Base-by-base conservation (phyloP, 2,888 invertebrate species). In the Spodoptera picta region DNA sequence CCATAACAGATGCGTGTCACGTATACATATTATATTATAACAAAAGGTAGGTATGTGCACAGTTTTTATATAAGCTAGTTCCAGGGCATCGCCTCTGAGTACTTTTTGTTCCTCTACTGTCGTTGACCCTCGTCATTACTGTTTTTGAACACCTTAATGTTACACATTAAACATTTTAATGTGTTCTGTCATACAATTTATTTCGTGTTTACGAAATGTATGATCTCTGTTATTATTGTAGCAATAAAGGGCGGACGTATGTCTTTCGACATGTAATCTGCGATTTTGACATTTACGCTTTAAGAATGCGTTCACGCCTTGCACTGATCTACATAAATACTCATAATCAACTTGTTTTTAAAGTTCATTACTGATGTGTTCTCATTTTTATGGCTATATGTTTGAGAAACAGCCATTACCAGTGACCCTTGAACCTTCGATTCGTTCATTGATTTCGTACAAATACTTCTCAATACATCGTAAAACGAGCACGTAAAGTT, bases 1-100 rank as follows among this genome's bases (percentile, higher is more conserved):
- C 75, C 62, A 77, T 82, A 76, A 73, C 60, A 63, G 66, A 83
- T 75, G 74, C 82, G 60, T 41, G 77, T 80, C 84, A 87, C 86
- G 86, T 85, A 79, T 60, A 27, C 50, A 60, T 74, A 69, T 65
- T 59, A 62, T 65, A 60, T 62, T 72, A 65, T 55, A 42, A 70
- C 51, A 31, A 51, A 36, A 57, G 45, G 36, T 24, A 54, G 43
- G 44, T 50, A 49, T 48, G 45, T 45, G 46, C 23, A n/a, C 14
- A 36, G 48, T 50, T 65, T 67, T 60, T 70, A 7, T 60, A 45
- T 19, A 53, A 31, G 19, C 23, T 31, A 42, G 19, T 57, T 48
- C 41, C 51, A 55, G 55, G 58, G 58, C 55, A 61, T 60, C 53
- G 54, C 45, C 48, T 24, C 27, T 56, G n/a, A 12, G 42, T 45